Evolutionary conservation across 2,888 invertebrate species (phyloP).

Genomic region (Sinhomidia bicolor): DNA sequence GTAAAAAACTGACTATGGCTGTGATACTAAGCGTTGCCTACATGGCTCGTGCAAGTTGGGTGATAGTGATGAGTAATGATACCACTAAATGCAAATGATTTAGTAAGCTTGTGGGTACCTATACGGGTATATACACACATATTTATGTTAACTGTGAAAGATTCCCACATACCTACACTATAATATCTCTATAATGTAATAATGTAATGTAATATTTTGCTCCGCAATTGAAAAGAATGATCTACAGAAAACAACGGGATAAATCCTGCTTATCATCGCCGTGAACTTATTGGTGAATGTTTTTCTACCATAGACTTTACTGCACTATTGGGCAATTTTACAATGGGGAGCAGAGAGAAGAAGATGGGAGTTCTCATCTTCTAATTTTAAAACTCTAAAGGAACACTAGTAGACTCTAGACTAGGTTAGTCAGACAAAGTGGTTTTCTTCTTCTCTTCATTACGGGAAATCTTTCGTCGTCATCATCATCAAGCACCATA

Average conservation of each 20-base stretch:
- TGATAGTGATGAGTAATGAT: too few relatives aligned
- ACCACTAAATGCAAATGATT: not conserved
- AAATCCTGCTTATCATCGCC: conserved; percentile 22
- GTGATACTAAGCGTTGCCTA: not conserved
- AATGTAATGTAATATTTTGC: not conserved
- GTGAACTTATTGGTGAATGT: conserved; percentile 1
- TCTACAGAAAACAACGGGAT: conserved; percentile 14
- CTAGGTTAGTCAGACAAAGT: conserved; percentile 67
- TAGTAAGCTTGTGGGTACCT: not conserved
- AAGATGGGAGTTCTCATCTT: not conserved
- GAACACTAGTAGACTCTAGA: conserved; percentile 40
- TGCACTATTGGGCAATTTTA: conserved; percentile 28
- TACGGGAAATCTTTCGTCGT: conserved; percentile 56
- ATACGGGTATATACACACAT: not conserved
- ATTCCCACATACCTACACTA: not conserved
- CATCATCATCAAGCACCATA: conserved; percentile 57
- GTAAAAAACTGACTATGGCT: too few relatives aligned
- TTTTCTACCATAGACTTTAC: conserved; percentile 5
- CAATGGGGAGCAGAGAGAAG: conserved; percentile 23
- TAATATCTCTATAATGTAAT: too few relatives aligned
- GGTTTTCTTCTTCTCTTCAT: conserved; percentile 41
- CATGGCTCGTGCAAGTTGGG: too few relatives aligned
- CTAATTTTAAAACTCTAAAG: conserved; percentile 21
- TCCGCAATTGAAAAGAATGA: not conserved
- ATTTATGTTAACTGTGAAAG: not conserved